A percentile compares a stretch with the other conserved stretches of the same genome.
These are phyloP conservation scores for Clinocottus analis DNA, from an alignment of 2,113 vertebrate genomes.

Conservation along the genomic window DNA sequence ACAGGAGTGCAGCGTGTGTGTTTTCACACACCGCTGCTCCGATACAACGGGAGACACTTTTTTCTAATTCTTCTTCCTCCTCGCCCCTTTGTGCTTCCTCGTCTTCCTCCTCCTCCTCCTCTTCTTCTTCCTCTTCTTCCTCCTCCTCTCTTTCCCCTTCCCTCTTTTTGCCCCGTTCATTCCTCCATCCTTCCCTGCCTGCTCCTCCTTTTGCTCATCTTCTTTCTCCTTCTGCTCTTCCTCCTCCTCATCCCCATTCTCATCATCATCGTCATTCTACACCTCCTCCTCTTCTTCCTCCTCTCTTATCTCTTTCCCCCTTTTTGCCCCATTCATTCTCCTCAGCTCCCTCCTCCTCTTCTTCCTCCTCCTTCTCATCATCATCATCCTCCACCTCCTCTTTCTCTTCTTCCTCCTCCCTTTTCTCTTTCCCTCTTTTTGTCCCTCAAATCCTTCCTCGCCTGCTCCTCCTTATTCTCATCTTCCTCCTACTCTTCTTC, in stretches of 20 bases:
- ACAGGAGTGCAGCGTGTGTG: slow-evolving; percentile 82
- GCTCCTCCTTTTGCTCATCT: slow-evolving; percentile 34
- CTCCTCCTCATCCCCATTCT: too few species aligned
- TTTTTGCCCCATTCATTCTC: too few species aligned
- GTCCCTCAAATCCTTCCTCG: too few species aligned
- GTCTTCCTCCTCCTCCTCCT: slow-evolving; percentile 19
- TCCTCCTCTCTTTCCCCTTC: too few species aligned
- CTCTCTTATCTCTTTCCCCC: too few species aligned
- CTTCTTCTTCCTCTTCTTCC: neutral
- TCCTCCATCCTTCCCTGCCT: neutral
- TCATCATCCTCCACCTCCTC: too few species aligned
- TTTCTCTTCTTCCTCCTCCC: too few species aligned
- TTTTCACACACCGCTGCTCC: slow-evolving; percentile 79
- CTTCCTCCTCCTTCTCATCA: slow-evolving; percentile 28
- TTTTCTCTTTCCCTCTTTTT: too few species aligned
- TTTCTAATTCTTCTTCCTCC: slow-evolving; percentile 48
- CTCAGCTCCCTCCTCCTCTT: slow-evolving; percentile 15
- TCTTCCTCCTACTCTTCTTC: slow-evolving; percentile 10
- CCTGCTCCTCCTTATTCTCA: too few species aligned
- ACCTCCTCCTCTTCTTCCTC: slow-evolving; percentile 1
- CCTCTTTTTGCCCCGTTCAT: too few species aligned
- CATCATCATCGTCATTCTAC: too few species aligned
- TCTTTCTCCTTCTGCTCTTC: slow-evolving; percentile 17
- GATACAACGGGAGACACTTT: slow-evolving; percentile 70
- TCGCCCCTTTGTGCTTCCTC: slow-evolving; percentile 44